Evolutionary conservation across 2,797 vertebrate genomes (phyloP), one percentile per base, ranked within the genome.

Genomic region (Sebastes itinus): DNA sequence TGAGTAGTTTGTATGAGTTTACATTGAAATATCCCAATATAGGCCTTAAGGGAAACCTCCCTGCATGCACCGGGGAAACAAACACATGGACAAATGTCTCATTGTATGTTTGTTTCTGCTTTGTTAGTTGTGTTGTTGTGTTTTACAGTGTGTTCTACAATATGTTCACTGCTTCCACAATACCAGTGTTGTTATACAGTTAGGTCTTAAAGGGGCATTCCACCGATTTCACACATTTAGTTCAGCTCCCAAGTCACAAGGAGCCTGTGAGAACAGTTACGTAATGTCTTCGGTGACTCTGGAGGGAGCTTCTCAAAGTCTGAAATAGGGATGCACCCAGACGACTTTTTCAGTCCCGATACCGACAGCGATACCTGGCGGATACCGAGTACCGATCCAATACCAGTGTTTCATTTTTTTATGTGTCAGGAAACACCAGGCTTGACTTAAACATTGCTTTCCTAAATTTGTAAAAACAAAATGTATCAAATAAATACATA

Each of bases 31-130:
- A 38, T 16, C 60, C 55, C 13, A 11, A 55, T 0, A 1, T 18
- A 5, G 58, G 30, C 18, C 28, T 46, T 52, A 67, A 32, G 14
- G 46, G 46, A 46, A 30, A 42, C 12, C 8, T 80, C 58, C 71
- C 77, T 69, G 67, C 77, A 77, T 69, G 58, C 74, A 75, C 12
- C 3, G 2, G 23, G 22, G 23, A 7, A 46, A 22, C 35, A 71
- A 49, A n/a, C n/a, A 13, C 64, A 55, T 25, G 23, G 20, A 66
- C 20, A 38, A 27, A 18, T 56, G 62, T 65, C 32, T 75, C 27
- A 78, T 61, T 61, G 52, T 14, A 55, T 62, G 16, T 38, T 35
- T 38, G 46, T 71, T 70, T 18, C 20, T 61, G 14, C 12, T 30
- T 20, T 4, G 20, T 25, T 49, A 13, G 11, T 70, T 16, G 3